phyloP scores from a whole-genome alignment of 1,140 invertebrate species.

The Theocolax elegans region DNA sequence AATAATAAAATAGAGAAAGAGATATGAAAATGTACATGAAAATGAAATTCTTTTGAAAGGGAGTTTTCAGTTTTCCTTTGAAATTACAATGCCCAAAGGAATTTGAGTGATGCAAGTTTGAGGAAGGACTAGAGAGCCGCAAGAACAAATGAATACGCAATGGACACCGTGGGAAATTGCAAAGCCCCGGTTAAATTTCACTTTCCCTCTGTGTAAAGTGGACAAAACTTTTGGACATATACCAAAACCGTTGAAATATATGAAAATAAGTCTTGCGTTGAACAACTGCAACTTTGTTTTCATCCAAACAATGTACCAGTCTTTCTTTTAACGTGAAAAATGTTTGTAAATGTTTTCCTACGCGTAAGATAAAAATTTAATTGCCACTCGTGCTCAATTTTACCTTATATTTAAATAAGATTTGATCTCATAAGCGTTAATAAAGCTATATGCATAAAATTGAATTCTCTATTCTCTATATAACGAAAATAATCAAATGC shows the following conservation, averaged over 20 bases:
- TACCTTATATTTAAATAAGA: too few species aligned
- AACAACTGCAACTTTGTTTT: background rate
- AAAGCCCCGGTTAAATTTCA: slow-evolving; percentile 9
- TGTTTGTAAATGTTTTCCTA: too few species aligned
- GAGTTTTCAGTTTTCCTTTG: slow-evolving; percentile 8
- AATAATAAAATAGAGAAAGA: too few species aligned
- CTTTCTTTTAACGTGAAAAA: too few species aligned
- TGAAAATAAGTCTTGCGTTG: background rate
- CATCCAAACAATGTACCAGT: background rate
- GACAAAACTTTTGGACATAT: background rate
- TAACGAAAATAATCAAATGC: too few species aligned
- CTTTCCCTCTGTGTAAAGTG: slow-evolving; percentile 1
- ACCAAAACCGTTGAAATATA: background rate
- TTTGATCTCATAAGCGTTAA: too few species aligned
- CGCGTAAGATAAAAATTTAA: too few species aligned
- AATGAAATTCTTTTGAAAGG: background rate
- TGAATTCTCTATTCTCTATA: too few species aligned
- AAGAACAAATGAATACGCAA: slow-evolving; percentile 49
- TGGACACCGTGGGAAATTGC: slow-evolving; percentile 49
- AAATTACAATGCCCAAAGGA: background rate
- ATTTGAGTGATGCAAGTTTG: slow-evolving; percentile 13
- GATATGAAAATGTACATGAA: background rate
- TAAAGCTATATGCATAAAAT: too few species aligned
- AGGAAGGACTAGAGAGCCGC: slow-evolving; percentile 1
- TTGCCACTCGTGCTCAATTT: too few species aligned